These are phyloP conservation scores for Ranitomeya imitator DNA, from an alignment of 2,113 vertebrate species.

Conservation along the genomic window DNA sequence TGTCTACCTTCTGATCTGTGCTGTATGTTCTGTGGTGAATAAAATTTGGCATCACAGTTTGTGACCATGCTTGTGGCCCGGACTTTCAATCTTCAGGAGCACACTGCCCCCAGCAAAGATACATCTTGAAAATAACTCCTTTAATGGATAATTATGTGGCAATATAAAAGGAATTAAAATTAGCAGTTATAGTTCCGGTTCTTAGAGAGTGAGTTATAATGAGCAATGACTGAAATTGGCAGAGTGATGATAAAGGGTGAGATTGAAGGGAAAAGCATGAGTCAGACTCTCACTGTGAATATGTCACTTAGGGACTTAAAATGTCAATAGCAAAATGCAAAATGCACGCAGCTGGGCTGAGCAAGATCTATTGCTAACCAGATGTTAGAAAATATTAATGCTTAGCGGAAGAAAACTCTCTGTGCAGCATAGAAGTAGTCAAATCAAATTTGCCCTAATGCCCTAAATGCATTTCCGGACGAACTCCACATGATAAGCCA, in stretches of 20 bases:
- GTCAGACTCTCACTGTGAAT: constrained; percentile 37
- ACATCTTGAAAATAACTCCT: too few relatives aligned
- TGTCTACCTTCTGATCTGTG: too few relatives aligned
- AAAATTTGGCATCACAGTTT: too few relatives aligned
- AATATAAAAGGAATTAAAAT: neutral
- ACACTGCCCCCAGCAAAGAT: too few relatives aligned
- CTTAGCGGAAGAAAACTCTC: neutral
- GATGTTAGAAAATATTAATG: neutral
- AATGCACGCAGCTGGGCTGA: constrained; percentile 35
- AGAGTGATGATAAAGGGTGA: constrained; percentile 43
- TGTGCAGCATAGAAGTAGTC: neutral
- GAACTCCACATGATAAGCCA: neutral
- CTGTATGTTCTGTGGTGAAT: too few relatives aligned
- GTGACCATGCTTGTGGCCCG: too few relatives aligned
- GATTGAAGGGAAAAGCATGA: constrained; percentile 45
- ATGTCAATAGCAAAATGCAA: neutral
- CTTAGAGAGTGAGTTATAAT: constrained; percentile 34
- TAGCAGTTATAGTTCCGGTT: neutral
- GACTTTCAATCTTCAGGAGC: too few relatives aligned
- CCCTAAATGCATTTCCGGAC: neutral
- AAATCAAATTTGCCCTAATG: too few relatives aligned
- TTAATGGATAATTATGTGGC: neutral
- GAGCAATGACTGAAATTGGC: constrained; percentile 42
- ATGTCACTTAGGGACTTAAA: neutral
- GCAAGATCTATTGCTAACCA: neutral